Evolutionary conservation across 2,113 vertebrate species (phyloP).

Genomic region (Tachuris rubrigastra): DNA sequence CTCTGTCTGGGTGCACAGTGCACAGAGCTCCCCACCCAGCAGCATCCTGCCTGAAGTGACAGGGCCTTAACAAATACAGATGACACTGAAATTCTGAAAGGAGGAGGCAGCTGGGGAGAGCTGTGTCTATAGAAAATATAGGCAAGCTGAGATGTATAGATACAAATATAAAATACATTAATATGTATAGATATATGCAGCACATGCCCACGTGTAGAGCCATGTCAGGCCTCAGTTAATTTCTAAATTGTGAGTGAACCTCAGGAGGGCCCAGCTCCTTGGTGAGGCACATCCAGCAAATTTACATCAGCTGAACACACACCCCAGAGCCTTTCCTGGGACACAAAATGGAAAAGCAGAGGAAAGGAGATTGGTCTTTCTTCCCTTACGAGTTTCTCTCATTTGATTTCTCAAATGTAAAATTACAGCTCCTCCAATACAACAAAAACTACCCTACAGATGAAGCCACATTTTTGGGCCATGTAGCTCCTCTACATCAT

Average conservation of each 20-base stretch:
- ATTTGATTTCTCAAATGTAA: background rate
- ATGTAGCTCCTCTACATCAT: background rate
- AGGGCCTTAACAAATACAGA: background rate
- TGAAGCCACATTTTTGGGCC: background rate
- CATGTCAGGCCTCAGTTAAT: background rate
- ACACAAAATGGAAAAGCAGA: background rate
- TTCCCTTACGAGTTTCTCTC: background rate
- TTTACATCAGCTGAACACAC: background rate
- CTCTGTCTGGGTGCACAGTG: background rate
- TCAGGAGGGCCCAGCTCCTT: background rate
- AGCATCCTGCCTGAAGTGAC: background rate
- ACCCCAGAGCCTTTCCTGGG: background rate
- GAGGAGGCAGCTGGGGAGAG: background rate
- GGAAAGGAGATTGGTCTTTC: background rate
- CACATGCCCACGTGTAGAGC: fast-evolving
- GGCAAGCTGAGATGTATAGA: background rate
- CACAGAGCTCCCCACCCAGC: fast-evolving
- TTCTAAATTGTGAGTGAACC: background rate
- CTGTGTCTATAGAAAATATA: background rate
- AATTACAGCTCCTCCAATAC: background rate
- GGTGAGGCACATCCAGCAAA: background rate
- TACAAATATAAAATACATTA: background rate
- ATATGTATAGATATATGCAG: background rate
- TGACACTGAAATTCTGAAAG: constrained; percentile 36
- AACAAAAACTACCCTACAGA: background rate